Evolutionary conservation across 2,113 vertebrate genomes (phyloP), one percentile per base, ranked within the genome.

Genomic region (Garra rufa): DNA sequence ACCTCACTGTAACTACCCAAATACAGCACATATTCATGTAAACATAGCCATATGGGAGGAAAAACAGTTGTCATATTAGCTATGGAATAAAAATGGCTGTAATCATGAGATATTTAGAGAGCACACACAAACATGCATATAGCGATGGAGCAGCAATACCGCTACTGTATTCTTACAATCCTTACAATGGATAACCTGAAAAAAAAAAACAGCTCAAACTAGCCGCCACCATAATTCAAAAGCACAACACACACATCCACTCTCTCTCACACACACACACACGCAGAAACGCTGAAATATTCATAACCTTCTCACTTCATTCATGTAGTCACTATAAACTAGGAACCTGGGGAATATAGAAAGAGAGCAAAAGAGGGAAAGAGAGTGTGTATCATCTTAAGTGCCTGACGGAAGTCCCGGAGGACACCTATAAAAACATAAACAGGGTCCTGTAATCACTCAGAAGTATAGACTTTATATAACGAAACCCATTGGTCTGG

Each of bases 281-380:
- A 79, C 8, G 76, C 73, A 34, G 80, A 73, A 67, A n/a, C 30
- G 87, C 24, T 83, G 19, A 91, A 92, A 91, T 92, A 92, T 92
- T 91, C 83, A 92, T 89, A 65, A 77, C 30, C 30, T 70, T 81
- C 75, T 61, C 48, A 76, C 85, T 30, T 48, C 90, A 74, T 90
- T 82, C 80, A 65, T 83, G 2, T 63, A 79, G 80, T 85, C 43
- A 76, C 38, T 6, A 43, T 88, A 83, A 83, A 85, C 38, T 9
- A 34, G 44, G 50, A 3, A 78, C 15, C 69, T 30, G 69, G 81
- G 70, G 69, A 59, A 81, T 70, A 24, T 52, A 52, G 75, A 55
- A 15, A 73, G 55, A 67, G 70, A 55, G 28, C 50, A 34, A 87
- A 44, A 24, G 48, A 21, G 48, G 46, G 19, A 34, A 52, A 52